Base-by-base conservation (phyloP, 2,113 vertebrate species). In the Ancistrus triradiatus region DNA sequence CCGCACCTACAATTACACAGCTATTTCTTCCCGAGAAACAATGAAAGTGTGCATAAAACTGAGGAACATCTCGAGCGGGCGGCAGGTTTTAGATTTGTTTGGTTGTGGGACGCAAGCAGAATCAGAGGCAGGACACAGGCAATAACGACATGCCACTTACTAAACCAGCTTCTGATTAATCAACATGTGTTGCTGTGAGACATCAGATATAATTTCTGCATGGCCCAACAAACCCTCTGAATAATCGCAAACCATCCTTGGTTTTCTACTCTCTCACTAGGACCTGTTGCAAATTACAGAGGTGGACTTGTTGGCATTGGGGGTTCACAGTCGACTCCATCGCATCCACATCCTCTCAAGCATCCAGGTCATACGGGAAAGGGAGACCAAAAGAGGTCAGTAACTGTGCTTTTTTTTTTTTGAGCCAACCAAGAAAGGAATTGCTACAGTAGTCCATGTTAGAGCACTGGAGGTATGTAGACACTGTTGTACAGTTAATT, bases 281-380 rank as follows among this genome's bases (percentile, higher is more conserved):
- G 88, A 91, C 61, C 78, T 90, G 69, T 52, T 91, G 53, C 76
- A 84, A 43, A 66, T 90, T 53, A 86, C 82, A 2, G 85, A 92
- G 53, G 73, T 51, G 52, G 83, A 90, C 74, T 81, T 91, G 11
- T 48, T 83, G 78, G 83, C 86, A 75, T 72, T 88, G 7, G 86
- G 85, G 25, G 74, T 88, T 78, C 72, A 88, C 76, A 89, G 87
- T 69, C 78, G 80, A 65, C 76, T 85, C 21, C 86, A 91, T 70
- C 58, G 70, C 42, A 76, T 84, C 56, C 77, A 85, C 59, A 86
- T 90, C 0, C 83, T 89, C 62, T 89, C 84, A 37, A 90, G 81
- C 17, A 85, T 90, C 10, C 76, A 85, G 63, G 77, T 89, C 46
- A 85, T 90, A 69, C 84, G 77, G 59, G 84, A 90, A 69, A 59